Evolutionary conservation across 2,113 vertebrate species (phyloP), one percentile per base, ranked within the genome.

Genomic region (Cisticola juncidis): DNA sequence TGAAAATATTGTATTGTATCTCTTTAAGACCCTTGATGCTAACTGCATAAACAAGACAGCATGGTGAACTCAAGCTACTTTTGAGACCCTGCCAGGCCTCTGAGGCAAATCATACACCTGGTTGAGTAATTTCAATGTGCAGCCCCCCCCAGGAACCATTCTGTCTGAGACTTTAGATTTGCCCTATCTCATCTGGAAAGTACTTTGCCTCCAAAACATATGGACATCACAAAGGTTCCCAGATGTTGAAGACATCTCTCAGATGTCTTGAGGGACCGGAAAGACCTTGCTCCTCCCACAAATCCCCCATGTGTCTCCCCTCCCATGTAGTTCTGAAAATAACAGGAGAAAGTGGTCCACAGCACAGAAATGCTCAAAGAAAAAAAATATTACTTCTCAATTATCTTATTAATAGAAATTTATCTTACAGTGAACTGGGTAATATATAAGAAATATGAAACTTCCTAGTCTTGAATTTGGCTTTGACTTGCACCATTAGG

Each of bases 211-310:
- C 73, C 40, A 51, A 74, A 78, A 44, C 35, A 36, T 17, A 48
- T 2, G 12, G 58, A 58, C 23, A 65, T 45, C 71, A 51, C 0
- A 0, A 86, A 85, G 28, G 11, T 9, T 79, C 9, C 14, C 35
- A 56, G 62, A 80, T 54, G 29, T 3, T 68, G 50, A 90, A 79
- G n/a, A 35, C 1, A 72, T 14, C 23, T 80, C 50, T 68, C 38
- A 71, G 38, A 61, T 62, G 16, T 22, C 61, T 73, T 47, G 21
- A 90, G 38, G 40, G 44, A 79, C 25, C 28, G 62, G 25, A 72
- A 88, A 64, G 50, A 22, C 28, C 25, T 60, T 60, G 11, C 31
- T 64, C 4, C 6, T n/a, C 29, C 31, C 4, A 8, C 23, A 81
- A 77, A 45, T 53, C 9, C 15, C 16, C 17, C 29, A 12, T 19